Base-by-base conservation (phyloP, 1,140 invertebrate species). In the Plodia interpunctella region DNA sequence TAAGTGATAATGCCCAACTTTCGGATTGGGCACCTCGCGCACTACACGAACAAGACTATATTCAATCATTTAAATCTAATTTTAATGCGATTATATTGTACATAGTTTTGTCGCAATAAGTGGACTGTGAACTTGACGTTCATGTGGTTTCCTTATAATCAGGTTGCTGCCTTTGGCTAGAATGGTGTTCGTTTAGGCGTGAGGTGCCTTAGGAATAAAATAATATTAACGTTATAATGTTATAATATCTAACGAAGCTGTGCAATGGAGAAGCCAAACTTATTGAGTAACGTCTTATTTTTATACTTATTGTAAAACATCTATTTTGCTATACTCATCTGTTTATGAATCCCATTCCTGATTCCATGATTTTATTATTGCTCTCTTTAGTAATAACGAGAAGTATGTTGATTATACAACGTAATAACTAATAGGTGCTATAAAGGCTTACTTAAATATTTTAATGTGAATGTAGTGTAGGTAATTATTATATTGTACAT, bases 371-470 rank as follows among this genome's bases (percentile, higher is more conserved):
- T 21, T 57, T 57, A 56, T 49, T 11, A 53, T 35, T 52, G 49
- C 57, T 52, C 69, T 74, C 69, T 72, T 28, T 64, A 49, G 51
- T 53, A 53, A 53, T 21, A 44, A 44, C 38, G 38, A 44, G 15
- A 44, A 15, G 38, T 44, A 44, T 53, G 9, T 18, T 21, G 51
- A 53, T 53, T 55, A 55, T 35, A 35, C 54, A 35, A 32, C 49
- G 25, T 70, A 65, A 63, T 66, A 75, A 75, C 67, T 55, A 55
- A 80, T 84, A 85, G 83, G 83, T 87, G 83, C 84, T 87, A 87
- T 72, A 71, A 73, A 71, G 67, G 74, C 76, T 80, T 87, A 87
- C 83, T 84, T 87, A 87, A 87, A 74, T 71, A 54, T 68, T 65
- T 65, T 69, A 59, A 55, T 63, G 38, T 60, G 21, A 59, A 62